Evolutionary conservation across 2,888 invertebrate genomes (phyloP).

Genomic region (Ommatoiulus sabulosus): DNA sequence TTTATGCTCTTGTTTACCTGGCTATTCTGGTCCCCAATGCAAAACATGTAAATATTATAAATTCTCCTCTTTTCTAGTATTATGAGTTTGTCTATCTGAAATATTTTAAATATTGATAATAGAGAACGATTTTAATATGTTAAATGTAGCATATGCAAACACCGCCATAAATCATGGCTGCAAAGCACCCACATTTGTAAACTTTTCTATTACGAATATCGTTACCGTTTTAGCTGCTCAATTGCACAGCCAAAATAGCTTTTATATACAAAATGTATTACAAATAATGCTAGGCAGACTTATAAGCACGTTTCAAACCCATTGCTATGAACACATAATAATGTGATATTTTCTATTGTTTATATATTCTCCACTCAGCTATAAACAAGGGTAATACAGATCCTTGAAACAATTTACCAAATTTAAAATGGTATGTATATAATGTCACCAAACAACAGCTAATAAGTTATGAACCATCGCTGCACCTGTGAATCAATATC

Average conservation of each 20-base stretch:
- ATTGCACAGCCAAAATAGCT: too few species aligned
- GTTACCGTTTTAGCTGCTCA: too few species aligned
- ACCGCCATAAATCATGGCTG: too few species aligned
- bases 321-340: too few species aligned
- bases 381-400: neutral
- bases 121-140: too few species aligned
- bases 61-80: neutral
- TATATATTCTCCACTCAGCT: neutral
- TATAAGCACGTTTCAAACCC: too few species aligned
- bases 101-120: neutral
- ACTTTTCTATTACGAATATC: too few species aligned
- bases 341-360: neutral
- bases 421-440: neutral
- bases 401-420: neutral
- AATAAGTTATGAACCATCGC: neutral
- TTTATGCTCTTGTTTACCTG: conserved; percentile 50
- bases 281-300: neutral
- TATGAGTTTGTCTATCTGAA: neutral
- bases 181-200: too few species aligned
- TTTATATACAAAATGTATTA: too few species aligned
- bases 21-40: conserved; percentile 55
- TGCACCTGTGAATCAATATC: neutral
- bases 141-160: too few species aligned
- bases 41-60: conserved; percentile 33
- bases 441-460: neutral